These are phyloP conservation scores for Conus ventricosus DNA, from an alignment of 1,140 invertebrate genomes.

Conservation along the genomic window DNA sequence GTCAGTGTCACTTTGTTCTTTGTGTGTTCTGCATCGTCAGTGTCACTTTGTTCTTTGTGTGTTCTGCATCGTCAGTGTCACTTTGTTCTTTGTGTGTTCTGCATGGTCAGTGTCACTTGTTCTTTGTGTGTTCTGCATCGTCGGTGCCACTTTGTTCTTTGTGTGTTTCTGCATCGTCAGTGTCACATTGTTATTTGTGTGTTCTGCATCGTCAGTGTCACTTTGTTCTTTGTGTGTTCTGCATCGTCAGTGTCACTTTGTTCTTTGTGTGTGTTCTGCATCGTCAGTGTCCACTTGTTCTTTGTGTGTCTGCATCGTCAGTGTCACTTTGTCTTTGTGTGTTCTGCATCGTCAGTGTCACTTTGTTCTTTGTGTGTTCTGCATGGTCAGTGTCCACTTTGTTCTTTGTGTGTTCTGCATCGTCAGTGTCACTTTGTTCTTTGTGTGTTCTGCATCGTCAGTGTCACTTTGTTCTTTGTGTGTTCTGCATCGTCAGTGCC, in stretches of 20 bases:
- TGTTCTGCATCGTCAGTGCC: constrained; percentile 66
- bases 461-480: constrained; percentile 3
- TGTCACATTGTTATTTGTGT: background rate
- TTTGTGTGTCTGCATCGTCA: constrained; percentile 68
- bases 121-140: constrained; percentile 62
- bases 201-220: constrained; percentile 65
- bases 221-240: no score
- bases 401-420: constrained; percentile 53
- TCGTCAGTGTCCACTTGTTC: constrained; percentile 55
- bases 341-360: constrained; percentile 65
- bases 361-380: constrained; percentile 50
- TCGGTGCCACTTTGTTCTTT: constrained; percentile 43
- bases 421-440: constrained; percentile 50
- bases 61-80: constrained; percentile 65
- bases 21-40: constrained; percentile 71
- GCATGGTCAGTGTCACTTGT: constrained; percentile 55
- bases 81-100: constrained; percentile 50
- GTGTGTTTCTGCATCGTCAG: constrained; percentile 71
- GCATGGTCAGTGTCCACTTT: constrained; percentile 56
- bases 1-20: constrained; percentile 49
- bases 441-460: constrained; percentile 70
- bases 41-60: background rate
- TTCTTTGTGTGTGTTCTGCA: no score
- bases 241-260: constrained; percentile 59
- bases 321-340: constrained; percentile 4